These are phyloP conservation scores for Gasteruption jaculator DNA, from an alignment of 2,888 invertebrate species.

Conservation along the genomic window DNA sequence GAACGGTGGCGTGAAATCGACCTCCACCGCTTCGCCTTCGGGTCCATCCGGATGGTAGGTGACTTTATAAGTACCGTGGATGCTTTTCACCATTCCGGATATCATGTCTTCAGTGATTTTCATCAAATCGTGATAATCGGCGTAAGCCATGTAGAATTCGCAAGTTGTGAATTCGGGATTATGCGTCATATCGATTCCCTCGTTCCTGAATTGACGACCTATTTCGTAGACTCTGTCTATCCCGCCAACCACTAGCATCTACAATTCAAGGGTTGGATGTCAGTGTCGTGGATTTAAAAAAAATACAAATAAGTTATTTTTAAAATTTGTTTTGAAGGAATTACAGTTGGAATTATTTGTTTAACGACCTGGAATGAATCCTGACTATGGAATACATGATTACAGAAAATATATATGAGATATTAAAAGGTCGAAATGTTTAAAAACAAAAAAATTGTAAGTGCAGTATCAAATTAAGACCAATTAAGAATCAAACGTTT, in stretches of 20 bases:
- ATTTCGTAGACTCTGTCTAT: slow-evolving; percentile 89
- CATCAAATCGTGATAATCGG: slow-evolving; percentile 96
- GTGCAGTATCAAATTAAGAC: too few relatives aligned
- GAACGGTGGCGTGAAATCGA: slow-evolving; percentile 98
- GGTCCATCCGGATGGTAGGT: slow-evolving; percentile 88
- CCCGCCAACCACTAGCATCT: slow-evolving; percentile 97
- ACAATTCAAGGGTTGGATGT: too few relatives aligned
- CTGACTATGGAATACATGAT: too few relatives aligned
- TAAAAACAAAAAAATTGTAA: too few relatives aligned
- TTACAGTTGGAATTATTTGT: too few relatives aligned
- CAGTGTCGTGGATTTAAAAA: slow-evolving; percentile 6
- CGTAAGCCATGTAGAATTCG: slow-evolving; percentile 99
- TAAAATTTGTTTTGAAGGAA: slow-evolving; percentile 3
- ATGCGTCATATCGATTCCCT: slow-evolving; percentile 98
- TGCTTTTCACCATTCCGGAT: slow-evolving; percentile 90
- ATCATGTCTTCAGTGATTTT: slow-evolving; percentile 86
- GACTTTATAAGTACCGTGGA: slow-evolving; percentile 87
- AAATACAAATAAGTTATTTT: slow-evolving; percentile 6
- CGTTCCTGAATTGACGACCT: slow-evolving; percentile 94
- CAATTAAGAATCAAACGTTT: too few relatives aligned
- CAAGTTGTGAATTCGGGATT: slow-evolving; percentile 99
- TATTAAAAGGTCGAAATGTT: too few relatives aligned
- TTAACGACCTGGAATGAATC: too few relatives aligned
- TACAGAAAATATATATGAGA: too few relatives aligned
- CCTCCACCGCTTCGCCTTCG: slow-evolving; percentile 73